Conservation (phyloP, 2,797 vertebrate genomes). For the Enteromius anoplus region DNA sequence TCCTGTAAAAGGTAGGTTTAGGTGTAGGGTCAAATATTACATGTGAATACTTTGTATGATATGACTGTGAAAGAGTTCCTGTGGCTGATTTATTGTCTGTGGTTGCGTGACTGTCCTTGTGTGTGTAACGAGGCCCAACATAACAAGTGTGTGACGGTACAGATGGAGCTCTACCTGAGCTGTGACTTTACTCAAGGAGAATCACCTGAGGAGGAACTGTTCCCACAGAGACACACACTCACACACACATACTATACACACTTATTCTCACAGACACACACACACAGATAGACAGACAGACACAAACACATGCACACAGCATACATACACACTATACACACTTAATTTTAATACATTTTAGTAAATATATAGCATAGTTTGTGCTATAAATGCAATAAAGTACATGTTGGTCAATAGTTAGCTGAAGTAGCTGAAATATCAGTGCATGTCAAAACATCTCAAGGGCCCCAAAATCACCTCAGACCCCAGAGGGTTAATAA, state of each 20-base stretch:
- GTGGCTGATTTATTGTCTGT: not conserved
- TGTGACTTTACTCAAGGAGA: conserved; percentile 53
- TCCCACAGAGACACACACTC: not conserved
- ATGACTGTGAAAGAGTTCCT: not conserved
- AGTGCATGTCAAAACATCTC: too few species aligned
- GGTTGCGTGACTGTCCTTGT: not conserved
- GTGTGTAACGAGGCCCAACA: not conserved
- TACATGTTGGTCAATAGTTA: too few species aligned
- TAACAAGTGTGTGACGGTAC: conserved; percentile 20
- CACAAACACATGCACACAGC: not conserved
- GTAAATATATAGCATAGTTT: too few species aligned
- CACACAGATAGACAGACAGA: not conserved
- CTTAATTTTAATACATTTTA: too few species aligned
- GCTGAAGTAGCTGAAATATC: too few species aligned
- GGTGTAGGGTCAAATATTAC: too few species aligned
- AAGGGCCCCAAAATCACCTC: too few species aligned
- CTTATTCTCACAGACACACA: not conserved
- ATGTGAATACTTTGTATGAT: not conserved
- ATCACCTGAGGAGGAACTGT: not conserved
- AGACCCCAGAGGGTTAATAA: too few species aligned
- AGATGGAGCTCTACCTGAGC: conserved; percentile 54
- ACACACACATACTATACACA: too few species aligned
- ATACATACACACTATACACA: too few species aligned
- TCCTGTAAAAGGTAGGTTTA: too few species aligned
- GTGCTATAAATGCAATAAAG: too few species aligned